A percentile compares a stretch with the other conserved stretches of the same genome.
phyloP scores from a whole-genome alignment of 2,113 vertebrate species.

The Anseranas semipalmata region DNA sequence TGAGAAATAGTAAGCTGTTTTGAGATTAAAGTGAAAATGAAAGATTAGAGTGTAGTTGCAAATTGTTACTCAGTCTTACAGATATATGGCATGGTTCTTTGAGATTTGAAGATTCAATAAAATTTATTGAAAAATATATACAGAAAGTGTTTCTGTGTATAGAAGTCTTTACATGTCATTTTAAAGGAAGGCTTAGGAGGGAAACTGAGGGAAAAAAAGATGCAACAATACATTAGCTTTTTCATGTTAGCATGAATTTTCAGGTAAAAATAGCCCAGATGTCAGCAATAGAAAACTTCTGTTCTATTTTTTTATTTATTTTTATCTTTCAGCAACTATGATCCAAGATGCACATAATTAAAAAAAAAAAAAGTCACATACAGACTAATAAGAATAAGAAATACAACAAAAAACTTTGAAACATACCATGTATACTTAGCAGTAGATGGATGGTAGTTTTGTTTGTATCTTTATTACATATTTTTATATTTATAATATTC shows the following conservation, averaged over 20 bases:
- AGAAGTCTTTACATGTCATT: background rate
- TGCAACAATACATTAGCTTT: background rate
- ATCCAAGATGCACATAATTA: background rate
- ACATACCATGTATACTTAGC: background rate
- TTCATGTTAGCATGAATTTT: background rate
- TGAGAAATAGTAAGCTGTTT: conserved; percentile 17
- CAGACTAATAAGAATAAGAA: background rate
- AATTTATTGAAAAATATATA: background rate
- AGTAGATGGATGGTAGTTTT: background rate
- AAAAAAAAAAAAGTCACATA: background rate
- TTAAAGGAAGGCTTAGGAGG: background rate
- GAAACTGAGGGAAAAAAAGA: background rate
- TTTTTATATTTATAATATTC: too few relatives aligned
- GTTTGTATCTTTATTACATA: background rate
- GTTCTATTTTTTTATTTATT: background rate
- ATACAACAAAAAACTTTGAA: background rate
- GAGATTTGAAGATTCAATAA: background rate
- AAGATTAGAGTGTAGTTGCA: background rate
- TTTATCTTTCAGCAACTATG: background rate
- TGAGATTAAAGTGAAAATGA: conserved; percentile 18
- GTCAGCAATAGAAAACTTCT: background rate
- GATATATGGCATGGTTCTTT: background rate
- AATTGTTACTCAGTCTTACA: background rate
- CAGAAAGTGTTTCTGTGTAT: background rate
- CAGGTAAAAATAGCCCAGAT: background rate